These are phyloP conservation scores for Thunnus albacares DNA, from an alignment of 2,797 vertebrate genomes.

Conservation along the genomic window DNA sequence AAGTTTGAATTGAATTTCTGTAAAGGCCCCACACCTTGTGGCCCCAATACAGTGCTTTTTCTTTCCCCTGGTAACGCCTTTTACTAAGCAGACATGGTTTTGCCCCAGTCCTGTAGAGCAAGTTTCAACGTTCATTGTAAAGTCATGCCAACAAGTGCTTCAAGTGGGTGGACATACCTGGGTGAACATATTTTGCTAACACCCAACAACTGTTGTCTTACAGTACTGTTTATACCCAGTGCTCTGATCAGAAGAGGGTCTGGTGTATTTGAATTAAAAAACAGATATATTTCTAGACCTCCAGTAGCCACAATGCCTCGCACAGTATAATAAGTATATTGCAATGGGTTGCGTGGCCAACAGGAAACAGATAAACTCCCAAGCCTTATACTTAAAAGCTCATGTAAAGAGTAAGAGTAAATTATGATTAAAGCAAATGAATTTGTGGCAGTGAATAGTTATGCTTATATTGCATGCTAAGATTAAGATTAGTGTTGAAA, in stretches of 20 bases:
- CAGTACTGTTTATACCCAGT: background rate
- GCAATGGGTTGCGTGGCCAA: background rate
- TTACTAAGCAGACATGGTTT: background rate
- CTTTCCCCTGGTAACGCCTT: background rate
- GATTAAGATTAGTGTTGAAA: background rate
- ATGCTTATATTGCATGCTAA: background rate
- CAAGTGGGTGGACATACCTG: background rate
- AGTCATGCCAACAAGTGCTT: background rate
- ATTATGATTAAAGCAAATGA: background rate
- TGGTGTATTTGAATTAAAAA: background rate
- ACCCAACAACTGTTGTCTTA: background rate
- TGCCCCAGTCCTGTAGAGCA: background rate
- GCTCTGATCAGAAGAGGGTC: background rate
- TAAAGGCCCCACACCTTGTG: background rate
- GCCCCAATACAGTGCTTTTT: background rate
- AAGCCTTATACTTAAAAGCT: background rate
- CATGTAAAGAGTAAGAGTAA: too few relatives aligned
- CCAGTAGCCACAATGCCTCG: background rate
- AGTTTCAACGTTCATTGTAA: constrained; percentile 25
- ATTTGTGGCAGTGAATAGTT: background rate
- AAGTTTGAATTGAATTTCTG: background rate
- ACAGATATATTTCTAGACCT: background rate
- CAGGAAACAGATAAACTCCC: background rate
- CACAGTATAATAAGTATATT: background rate
- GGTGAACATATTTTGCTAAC: too few relatives aligned